Conservation (phyloP, 2,888 invertebrate species). For the Ectemnius lituratus region DNA sequence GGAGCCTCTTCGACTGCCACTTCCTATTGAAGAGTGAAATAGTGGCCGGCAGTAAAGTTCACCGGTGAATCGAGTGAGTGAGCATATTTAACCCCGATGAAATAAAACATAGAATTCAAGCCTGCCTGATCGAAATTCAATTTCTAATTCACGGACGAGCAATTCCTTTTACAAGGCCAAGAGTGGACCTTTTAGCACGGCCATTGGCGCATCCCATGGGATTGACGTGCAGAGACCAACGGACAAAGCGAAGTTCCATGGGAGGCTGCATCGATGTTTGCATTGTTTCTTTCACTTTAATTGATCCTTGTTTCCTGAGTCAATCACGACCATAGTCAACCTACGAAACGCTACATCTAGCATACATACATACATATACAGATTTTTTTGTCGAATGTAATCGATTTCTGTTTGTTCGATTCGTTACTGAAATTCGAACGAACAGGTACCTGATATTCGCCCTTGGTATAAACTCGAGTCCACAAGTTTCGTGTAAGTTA, state of each 20-base stretch:
- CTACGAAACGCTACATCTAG: background rate
- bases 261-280: slow-evolving; percentile 25
- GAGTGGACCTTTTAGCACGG: slow-evolving; percentile 26
- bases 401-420: background rate
- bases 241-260: slow-evolving; percentile 28
- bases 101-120: background rate
- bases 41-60: background rate
- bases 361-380: background rate
- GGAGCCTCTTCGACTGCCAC: too few species aligned
- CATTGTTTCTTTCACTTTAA: background rate
- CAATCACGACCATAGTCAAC: too few species aligned
- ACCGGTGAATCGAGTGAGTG: background rate
- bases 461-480: too few species aligned
- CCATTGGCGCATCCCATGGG: slow-evolving; percentile 14
- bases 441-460: too few species aligned
- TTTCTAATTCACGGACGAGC: slow-evolving; percentile 61
- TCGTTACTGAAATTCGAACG: background rate
- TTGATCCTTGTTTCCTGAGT: too few species aligned
- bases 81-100: background rate
- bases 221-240: slow-evolving; percentile 15
- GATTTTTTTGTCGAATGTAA: background rate
- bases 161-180: slow-evolving; percentile 45
- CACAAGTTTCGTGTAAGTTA: too few species aligned
- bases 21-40: too few species aligned
- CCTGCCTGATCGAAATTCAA: slow-evolving; percentile 49